These are phyloP conservation scores for Brachynemurus nebulosus DNA, from an alignment of 2,888 invertebrate genomes.

Conservation along the genomic window DNA sequence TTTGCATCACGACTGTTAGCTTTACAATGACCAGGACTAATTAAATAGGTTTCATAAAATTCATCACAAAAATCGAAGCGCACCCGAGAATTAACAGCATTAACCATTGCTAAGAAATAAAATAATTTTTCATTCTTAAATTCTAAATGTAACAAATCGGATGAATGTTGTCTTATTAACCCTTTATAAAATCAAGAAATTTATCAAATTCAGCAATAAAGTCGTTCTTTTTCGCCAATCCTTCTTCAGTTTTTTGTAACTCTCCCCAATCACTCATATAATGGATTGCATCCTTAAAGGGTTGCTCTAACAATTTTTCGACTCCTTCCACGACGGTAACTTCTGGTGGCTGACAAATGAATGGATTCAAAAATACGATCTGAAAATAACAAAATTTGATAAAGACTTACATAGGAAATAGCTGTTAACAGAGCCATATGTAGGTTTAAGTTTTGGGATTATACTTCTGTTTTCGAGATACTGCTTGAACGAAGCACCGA, in stretches of 20 bases:
- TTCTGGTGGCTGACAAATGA: not conserved
- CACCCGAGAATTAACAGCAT: conserved; percentile 47
- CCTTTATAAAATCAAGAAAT: not conserved
- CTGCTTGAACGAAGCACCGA: no score
- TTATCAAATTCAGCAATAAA: not conserved
- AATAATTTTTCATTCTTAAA: no score
- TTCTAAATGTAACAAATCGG: no score
- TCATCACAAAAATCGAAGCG: conserved; percentile 43
- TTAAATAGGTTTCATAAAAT: conserved; percentile 42
- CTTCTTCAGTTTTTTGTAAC: conserved; percentile 32
- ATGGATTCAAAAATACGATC: not conserved
- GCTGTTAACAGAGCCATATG: no score
- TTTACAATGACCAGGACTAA: conserved; percentile 43
- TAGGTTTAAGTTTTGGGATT: no score
- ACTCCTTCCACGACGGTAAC: not conserved
- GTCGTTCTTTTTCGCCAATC: conserved; percentile 24
- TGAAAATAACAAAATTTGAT: no score
- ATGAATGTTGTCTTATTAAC: no score
- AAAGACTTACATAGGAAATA: no score
- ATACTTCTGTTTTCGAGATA: no score
- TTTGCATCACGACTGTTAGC: conserved; percentile 41
- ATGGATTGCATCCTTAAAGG: conserved; percentile 8
- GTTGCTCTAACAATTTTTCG: not conserved
- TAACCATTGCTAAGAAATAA: conserved; percentile 41
- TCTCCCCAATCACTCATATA: conserved; percentile 12